Evolutionary conservation across 2,797 vertebrate species (phyloP), one percentile per base, ranked within the genome.

Genomic region (Lutjanus campechanus): DNA sequence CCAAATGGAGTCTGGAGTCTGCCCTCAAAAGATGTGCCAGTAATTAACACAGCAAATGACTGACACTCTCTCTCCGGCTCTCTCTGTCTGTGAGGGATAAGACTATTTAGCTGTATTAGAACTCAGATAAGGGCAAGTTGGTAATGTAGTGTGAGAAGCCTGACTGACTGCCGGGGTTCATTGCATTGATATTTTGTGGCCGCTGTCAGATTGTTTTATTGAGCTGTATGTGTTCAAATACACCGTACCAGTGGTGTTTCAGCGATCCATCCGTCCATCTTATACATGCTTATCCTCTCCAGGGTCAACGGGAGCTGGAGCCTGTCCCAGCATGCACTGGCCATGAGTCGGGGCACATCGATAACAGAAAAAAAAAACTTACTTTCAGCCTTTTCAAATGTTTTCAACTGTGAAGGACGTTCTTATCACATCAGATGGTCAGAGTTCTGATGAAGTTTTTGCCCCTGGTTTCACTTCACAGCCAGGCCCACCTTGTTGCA

Each of bases 21-120:
- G 53, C 46, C 58, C 62, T 84, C 44, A 60, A 73, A 86, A 86
- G 76, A 82, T 69, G 46, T 82, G 77, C 8, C 20, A 9, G 76
- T 83, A 92, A 92, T 84, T 64, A 90, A 68, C 77, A 73, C 51
- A 71, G 56, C 16, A 46, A 80, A 73, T 82, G 36, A 78, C 53
- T 78, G 84, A 64, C 77, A 60, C 25, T 19, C 63, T 44, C 49
- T 67, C 40, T 49, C 10, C 66, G 20, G 41, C 58, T 51, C 50
- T 19, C 51, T 68, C 29, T 74, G 67, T 65, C 56, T 79, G 64
- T 36, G 46, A 81, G 68, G 73, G 66, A 76, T 77, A 67, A 41
- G 9, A 66, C 79, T 76, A 20, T 76, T 79, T 36, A 69, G 60
- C 43, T 3, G 10, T 47, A 36, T 49, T 65, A 74, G 63, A 75